A percentile compares a stretch with the other conserved stretches of the same genome.
These are phyloP conservation scores for Panthera leo DNA, from an alignment of 2,113 vertebrate species.

Conservation along the genomic window DNA sequence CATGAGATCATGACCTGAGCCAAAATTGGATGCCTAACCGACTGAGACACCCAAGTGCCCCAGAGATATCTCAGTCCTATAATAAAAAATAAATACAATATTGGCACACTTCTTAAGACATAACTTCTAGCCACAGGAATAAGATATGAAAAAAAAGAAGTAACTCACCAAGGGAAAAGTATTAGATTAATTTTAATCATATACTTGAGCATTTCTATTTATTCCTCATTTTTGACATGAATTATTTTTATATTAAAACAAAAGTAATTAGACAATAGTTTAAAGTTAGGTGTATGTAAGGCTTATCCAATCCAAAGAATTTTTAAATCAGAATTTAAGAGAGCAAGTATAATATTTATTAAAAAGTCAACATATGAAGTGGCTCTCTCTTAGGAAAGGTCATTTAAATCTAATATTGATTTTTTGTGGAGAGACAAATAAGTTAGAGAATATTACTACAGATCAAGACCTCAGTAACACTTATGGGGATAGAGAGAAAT, in stretches of 20 bases:
- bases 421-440: background rate
- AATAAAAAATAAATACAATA: background rate
- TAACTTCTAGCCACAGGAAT: background rate
- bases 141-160: background rate
- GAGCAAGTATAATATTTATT: background rate
- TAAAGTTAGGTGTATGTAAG: background rate
- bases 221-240: background rate
- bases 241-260: background rate
- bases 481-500: accelerated
- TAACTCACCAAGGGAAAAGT: background rate
- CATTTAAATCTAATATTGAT: background rate
- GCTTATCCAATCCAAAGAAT: background rate
- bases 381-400: background rate
- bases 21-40: too few species aligned
- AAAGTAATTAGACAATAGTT: background rate
- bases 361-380: background rate
- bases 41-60: too few species aligned
- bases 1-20: too few species aligned
- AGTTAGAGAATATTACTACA: background rate
- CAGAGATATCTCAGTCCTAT: background rate
- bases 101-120: background rate
- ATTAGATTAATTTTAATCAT: background rate
- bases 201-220: background rate
- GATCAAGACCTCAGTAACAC: background rate
- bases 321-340: background rate